These are phyloP conservation scores for Laterallus jamaicensis DNA, from an alignment of 2,113 vertebrate species.

Conservation along the genomic window DNA sequence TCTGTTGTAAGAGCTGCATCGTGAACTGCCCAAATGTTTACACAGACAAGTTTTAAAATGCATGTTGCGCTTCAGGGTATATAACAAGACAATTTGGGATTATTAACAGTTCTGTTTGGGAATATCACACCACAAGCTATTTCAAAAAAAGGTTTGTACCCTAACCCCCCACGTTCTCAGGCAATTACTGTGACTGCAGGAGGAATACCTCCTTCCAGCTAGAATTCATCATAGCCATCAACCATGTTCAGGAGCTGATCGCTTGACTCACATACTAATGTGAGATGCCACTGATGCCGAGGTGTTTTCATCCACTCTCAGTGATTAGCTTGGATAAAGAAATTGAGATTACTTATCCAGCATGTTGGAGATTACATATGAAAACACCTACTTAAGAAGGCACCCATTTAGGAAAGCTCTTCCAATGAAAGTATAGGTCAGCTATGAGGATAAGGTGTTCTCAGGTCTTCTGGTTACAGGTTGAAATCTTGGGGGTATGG, in stretches of 20 bases:
- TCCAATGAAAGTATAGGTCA: neutral
- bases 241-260: neutral
- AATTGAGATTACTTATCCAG: neutral
- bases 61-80: neutral
- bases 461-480: neutral
- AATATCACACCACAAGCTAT: neutral
- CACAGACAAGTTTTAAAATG: neutral
- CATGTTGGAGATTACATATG: neutral
- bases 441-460: neutral
- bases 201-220: neutral
- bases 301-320: neutral
- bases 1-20: neutral
- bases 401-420: neutral
- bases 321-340: neutral
- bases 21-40: neutral
- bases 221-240: neutral
- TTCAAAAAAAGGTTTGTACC: neutral
- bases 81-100: neutral
- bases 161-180: neutral
- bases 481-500: neutral
- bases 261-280: neutral
- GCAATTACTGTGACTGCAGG: neutral
- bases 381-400: neutral
- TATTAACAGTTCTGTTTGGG: neutral
- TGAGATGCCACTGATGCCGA: neutral